These are phyloP conservation scores for Micropoecilia bifurca DNA, from an alignment of 2,797 vertebrate genomes.

Conservation along the genomic window DNA sequence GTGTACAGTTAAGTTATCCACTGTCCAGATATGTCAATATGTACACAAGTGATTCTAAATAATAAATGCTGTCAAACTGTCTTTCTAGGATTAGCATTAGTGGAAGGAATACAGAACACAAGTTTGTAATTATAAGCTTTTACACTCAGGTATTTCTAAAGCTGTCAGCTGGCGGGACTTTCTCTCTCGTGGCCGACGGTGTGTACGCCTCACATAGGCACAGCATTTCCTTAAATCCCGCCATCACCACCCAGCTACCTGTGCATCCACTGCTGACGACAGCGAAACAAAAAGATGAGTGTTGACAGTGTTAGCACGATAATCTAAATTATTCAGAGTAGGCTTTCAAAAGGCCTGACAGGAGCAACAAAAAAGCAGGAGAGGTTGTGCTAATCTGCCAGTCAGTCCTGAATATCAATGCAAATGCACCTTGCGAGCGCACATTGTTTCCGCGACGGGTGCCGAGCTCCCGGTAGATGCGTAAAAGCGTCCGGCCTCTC, in stretches of 20 bases:
- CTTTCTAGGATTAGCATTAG: not conserved
- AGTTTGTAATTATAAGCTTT: not conserved
- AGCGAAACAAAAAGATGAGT: conserved; percentile 58
- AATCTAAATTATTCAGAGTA: conserved; percentile 66
- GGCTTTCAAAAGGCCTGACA: conserved; percentile 56
- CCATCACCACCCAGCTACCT: conserved; percentile 21
- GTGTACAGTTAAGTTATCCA: not conserved
- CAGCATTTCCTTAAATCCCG: conserved; percentile 27
- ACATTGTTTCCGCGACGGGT: conserved; percentile 11
- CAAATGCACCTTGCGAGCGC: conserved; percentile 31
- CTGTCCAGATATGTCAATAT: not conserved
- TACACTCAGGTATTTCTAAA: not conserved
- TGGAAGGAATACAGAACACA: not conserved
- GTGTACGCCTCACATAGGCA: conserved; percentile 3
- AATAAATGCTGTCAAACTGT: not conserved
- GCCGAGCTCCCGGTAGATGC: conserved; percentile 22
- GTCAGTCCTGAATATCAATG: conserved; percentile 46
- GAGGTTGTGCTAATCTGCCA: conserved; percentile 27
- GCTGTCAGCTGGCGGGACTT: conserved; percentile 14
- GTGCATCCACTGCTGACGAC: conserved; percentile 62
- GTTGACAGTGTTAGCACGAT: conserved; percentile 64
- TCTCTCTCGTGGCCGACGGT: conserved; percentile 6
- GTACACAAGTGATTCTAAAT: not conserved
- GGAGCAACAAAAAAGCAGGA: conserved; percentile 41
- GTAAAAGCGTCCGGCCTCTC: conserved; percentile 9